A percentile compares a stretch with the other conserved stretches of the same genome.
Evolutionary conservation across 30 jellyfish, hydroid and myxozoan species (phyloP).

Genomic region (Mastigias papua): DNA sequence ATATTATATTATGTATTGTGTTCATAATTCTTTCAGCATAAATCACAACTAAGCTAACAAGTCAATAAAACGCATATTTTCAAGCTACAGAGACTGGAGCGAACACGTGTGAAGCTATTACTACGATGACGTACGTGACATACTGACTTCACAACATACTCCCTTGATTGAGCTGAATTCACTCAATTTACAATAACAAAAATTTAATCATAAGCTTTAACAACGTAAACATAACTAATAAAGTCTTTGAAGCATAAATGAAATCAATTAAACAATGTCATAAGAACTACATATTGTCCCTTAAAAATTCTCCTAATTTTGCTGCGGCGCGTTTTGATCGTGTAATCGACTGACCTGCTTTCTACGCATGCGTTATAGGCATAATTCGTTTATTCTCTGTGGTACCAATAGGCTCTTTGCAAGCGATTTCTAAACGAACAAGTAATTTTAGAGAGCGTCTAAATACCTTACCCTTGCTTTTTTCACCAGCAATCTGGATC

Average conservation of each 20-base stretch:
- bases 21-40: no score
- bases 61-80: no score
- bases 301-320: slow-evolving; percentile 2
- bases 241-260: neutral
- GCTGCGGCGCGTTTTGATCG: slow-evolving; percentile 27
- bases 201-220: no score
- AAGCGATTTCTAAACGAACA: slow-evolving; percentile 12
- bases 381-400: neutral
- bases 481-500: slow-evolving; percentile 13
- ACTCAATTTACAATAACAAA: neutral
- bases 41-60: no score
- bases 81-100: neutral
- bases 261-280: neutral
- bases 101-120: neutral
- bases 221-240: neutral
- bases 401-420: neutral
- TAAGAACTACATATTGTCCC: neutral
- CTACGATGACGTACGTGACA: neutral
- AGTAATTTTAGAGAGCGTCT: slow-evolving; percentile 18
- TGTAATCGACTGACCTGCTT: slow-evolving; percentile 3
- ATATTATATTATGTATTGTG: no score
- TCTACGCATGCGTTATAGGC: neutral
- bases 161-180: neutral
- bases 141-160: slow-evolving; percentile 22
- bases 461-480: slow-evolving; percentile 24